phyloP scores from a whole-genome alignment of 2,797 vertebrate genomes.

The Microctenopoma steveboyesi region DNA sequence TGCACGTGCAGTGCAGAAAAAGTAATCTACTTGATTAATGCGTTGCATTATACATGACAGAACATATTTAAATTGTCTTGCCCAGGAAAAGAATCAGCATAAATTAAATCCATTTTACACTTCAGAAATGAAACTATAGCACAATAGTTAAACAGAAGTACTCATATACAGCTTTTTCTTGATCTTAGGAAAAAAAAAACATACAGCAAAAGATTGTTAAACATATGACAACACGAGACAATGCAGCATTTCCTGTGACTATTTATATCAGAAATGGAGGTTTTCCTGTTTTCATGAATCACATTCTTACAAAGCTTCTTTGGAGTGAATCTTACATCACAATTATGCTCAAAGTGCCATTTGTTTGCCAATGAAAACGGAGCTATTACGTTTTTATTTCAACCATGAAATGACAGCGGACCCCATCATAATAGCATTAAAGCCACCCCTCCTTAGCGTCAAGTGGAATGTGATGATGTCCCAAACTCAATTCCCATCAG shows the following conservation, averaged over 20 bases:
- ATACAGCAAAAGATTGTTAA: conserved; percentile 16
- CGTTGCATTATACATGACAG: conserved; percentile 3
- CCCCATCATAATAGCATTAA: conserved; percentile 71
- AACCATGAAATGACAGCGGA: conserved; percentile 69
- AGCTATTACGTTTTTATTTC: conserved; percentile 68
- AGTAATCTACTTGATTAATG: conserved; percentile 15
- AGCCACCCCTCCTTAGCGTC: conserved; percentile 59
- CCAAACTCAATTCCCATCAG: conserved; percentile 60
- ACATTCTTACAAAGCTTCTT: conserved; percentile 14
- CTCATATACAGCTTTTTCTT: conserved; percentile 2
- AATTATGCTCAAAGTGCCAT: conserved; percentile 46
- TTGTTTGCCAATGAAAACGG: conserved; percentile 44
- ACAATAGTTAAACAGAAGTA: neutral
- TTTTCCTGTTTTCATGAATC: neutral
- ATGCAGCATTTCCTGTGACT: neutral
- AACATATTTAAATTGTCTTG: conserved; percentile 7
- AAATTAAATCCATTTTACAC: conserved; percentile 11
- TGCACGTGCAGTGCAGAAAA: conserved; percentile 1
- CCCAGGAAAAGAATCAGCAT: neutral
- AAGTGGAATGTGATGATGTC: conserved; percentile 53
- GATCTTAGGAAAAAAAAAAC: neutral
- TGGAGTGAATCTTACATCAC: conserved; percentile 3
- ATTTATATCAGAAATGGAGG: neutral
- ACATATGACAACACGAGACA: conserved; percentile 16
- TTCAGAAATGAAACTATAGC: conserved; percentile 9